phyloP scores from a whole-genome alignment of 64 coral and sea anemone species.

The Actinia equina region DNA sequence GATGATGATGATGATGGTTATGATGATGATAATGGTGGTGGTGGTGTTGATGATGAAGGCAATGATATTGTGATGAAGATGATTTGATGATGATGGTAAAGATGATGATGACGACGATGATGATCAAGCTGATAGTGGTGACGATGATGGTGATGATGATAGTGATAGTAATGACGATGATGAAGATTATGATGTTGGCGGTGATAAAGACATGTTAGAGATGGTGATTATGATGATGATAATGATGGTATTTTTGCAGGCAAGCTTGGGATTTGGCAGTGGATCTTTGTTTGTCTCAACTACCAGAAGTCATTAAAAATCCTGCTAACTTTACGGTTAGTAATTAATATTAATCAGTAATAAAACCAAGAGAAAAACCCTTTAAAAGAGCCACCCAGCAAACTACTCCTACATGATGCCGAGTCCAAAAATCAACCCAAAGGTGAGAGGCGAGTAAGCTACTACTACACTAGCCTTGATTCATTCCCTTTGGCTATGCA shows the following conservation, averaged over 20 bases:
- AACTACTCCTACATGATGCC: too few species aligned
- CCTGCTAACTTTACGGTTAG: conserved; percentile 68
- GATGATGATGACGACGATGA: too few species aligned
- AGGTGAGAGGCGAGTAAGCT: too few species aligned
- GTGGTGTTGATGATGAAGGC: too few species aligned
- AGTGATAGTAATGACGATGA: background rate
- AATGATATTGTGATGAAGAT: background rate
- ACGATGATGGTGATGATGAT: too few species aligned
- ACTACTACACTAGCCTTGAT: too few species aligned
- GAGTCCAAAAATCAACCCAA: too few species aligned
- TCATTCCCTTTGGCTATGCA: too few species aligned
- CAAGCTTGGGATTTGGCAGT: conserved; percentile 98
- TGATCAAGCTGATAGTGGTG: too few species aligned
- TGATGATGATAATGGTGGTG: background rate
- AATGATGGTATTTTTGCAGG: conserved; percentile 35
- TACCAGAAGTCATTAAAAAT: conserved; percentile 84
- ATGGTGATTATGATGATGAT: background rate
- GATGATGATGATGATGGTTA: background rate
- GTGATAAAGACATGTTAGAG: background rate
- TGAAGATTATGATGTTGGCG: background rate
- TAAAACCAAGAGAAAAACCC: background rate
- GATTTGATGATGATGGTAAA: background rate
- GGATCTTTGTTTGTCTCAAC: conserved; percentile 88
- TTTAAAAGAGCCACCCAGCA: too few species aligned
- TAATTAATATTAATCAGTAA: background rate